Percentiles rank a stretch among this genome's conserved stretches.
These are phyloP conservation scores for Rhopilema esculentum DNA, from an alignment of 30 jellyfish, hydroid and myxozoan species.

Conservation along the genomic window DNA sequence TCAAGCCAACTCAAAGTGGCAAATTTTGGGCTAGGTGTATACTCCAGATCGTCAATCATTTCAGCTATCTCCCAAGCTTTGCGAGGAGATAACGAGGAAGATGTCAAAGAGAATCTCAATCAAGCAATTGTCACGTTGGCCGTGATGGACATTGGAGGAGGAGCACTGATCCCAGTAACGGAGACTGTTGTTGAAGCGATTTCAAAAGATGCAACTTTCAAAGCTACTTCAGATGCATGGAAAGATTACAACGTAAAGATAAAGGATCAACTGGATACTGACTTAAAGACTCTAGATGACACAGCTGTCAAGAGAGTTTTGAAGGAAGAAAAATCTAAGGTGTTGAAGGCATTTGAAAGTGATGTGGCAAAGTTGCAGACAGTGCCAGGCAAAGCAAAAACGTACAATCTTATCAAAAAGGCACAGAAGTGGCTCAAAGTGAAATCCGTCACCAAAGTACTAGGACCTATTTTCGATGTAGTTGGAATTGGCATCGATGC, in stretches of 20 bases:
- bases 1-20: constrained; percentile 8
- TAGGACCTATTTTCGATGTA: constrained; percentile 41
- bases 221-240: constrained; percentile 36
- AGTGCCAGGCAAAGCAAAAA: background rate
- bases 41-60: constrained; percentile 13
- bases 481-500: constrained; percentile 32
- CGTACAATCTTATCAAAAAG: constrained; percentile 18
- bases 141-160: constrained; percentile 49
- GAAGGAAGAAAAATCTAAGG: constrained; percentile 3
- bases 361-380: constrained; percentile 9
- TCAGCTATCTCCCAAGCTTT: background rate
- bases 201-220: constrained; percentile 15
- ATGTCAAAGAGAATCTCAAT: constrained; percentile 31
- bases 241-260: constrained; percentile 4
- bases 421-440: constrained; percentile 37
- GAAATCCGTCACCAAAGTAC: constrained; percentile 22
- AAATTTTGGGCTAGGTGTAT: constrained; percentile 24
- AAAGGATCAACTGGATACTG: background rate
- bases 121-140: constrained; percentile 50
- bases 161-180: constrained; percentile 29
- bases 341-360: constrained; percentile 10
- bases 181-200: constrained; percentile 17
- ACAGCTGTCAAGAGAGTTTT: constrained; percentile 8
- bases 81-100: constrained; percentile 21
- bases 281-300: constrained; percentile 3